Percentiles rank a stretch among this genome's conserved stretches.
phyloP scores from a whole-genome alignment of 2,797 vertebrate genomes.

The Phyllotis vaccarum region DNA sequence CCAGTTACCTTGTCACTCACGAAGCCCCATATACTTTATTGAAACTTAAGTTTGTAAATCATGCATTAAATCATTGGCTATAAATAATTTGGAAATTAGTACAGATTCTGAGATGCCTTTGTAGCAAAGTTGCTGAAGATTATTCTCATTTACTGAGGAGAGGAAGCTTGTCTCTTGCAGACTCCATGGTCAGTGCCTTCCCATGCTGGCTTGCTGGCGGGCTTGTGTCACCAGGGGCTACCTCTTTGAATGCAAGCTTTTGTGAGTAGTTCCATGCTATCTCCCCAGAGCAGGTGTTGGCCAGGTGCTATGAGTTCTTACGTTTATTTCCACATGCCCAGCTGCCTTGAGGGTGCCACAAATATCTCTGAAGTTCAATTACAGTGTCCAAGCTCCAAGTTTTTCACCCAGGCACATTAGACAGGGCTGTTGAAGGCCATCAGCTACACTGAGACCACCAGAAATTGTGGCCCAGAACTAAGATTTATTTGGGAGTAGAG shows the following conservation, averaged over 20 bases:
- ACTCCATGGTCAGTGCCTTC: rapidly evolving
- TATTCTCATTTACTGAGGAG: background rate
- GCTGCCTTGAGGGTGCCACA: too few species aligned
- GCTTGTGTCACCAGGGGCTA: background rate
- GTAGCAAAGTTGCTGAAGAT: background rate
- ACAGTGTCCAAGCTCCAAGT: background rate
- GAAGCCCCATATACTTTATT: background rate
- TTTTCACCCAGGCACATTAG: background rate
- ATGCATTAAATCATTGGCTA: background rate
- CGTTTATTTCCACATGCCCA: background rate
- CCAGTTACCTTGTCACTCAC: background rate
- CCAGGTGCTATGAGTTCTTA: background rate
- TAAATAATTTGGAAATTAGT: background rate
- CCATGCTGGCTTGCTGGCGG: background rate
- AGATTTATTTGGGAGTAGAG: slow-evolving; percentile 44
- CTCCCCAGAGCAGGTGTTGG: background rate
- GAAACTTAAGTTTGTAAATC: background rate
- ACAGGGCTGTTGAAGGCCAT: background rate
- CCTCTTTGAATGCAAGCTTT: background rate
- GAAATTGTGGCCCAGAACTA: background rate
- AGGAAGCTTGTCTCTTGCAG: background rate
- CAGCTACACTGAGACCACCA: background rate
- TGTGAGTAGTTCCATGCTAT: rapidly evolving
- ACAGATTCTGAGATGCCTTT: background rate
- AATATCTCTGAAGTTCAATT: background rate